These are phyloP conservation scores for Bimastos eiseni DNA, from an alignment of 2,888 invertebrate genomes.

Conservation along the genomic window DNA sequence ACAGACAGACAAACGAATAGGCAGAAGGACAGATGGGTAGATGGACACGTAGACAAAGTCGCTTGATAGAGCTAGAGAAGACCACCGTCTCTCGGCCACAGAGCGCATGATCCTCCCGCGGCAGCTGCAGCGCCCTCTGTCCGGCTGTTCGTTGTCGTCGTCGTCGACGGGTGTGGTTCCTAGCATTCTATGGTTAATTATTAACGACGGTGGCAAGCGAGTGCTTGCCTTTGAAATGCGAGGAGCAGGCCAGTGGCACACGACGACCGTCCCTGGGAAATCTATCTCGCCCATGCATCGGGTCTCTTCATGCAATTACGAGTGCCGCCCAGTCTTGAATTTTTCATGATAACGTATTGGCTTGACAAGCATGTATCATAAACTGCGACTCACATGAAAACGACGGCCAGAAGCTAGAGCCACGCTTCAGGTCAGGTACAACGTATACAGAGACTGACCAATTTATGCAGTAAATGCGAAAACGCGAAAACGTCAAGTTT, in stretches of 20 bases:
- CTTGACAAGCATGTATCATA: background rate
- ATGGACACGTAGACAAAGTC: background rate
- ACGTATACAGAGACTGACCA: too few species aligned
- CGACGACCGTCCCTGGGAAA: background rate
- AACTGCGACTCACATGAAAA: background rate
- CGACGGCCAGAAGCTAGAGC: background rate
- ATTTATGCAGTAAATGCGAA: too few species aligned
- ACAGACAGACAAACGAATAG: background rate
- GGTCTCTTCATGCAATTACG: constrained; percentile 2
- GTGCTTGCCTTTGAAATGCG: background rate
- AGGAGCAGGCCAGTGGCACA: background rate
- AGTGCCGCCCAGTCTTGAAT: background rate
- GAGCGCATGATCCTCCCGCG: background rate
- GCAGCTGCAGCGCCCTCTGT: background rate
- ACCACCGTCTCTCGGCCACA: background rate
- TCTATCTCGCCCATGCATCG: background rate
- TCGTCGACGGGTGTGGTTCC: background rate
- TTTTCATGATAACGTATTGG: background rate
- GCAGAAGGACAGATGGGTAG: background rate
- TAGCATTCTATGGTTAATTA: background rate
- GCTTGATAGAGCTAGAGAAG: too few species aligned
- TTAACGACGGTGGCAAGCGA: constrained; percentile 13
- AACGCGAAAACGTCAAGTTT: too few species aligned
- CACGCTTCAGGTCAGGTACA: background rate
- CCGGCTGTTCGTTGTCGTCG: background rate